Evolutionary conservation across 2,888 invertebrate species (phyloP), one percentile per base, ranked within the genome.

Genomic region (Temnothorax rugatulus): DNA sequence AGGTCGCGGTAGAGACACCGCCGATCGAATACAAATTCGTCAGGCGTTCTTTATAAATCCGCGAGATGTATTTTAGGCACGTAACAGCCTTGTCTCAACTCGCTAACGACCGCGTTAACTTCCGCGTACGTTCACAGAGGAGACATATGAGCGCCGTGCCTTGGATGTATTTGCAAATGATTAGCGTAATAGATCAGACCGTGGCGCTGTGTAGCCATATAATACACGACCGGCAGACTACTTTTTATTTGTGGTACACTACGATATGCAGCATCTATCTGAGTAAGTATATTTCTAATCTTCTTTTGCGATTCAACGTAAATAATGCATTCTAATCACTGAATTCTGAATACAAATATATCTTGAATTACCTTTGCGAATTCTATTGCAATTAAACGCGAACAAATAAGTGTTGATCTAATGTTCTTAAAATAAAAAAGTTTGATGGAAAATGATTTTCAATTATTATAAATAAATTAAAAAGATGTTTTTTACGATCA

Each of bases 131-230:
- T 90, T 92, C 90, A 50, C 91, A 95, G 95, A 93, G 92, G 88
- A 93, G 91, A 81, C 91, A 93, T 47, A 88, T 85, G 75, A 93
- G 92, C 81, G 91, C 93, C 76, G 81, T 93, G 82, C 94, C 94
- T 71, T 95, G 95, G 95, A 91, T 95, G 84, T 94, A 93, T 87
- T 88, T 94, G 85, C 93, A 94, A 90, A 91, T 94, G 90, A 89
- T 93, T 83, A 92, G 91, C 87, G 93, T 95, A 85, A 90, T 93
- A 75, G 94, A 94, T 90, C 94, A 95, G 88, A 89, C 91, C 34
- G 87, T 91, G 34, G 91, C 94, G 71, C 84, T 95, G 82, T 87
- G 89, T 79, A 76, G 93, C 90, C 91, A 92, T 82, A 88, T 94
- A 87, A 91, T 91, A 64, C 87, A 92, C 68, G 84, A 87, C 4